Evolutionary conservation across 2,888 invertebrate species (phyloP).

Genomic region (Troides helena): DNA sequence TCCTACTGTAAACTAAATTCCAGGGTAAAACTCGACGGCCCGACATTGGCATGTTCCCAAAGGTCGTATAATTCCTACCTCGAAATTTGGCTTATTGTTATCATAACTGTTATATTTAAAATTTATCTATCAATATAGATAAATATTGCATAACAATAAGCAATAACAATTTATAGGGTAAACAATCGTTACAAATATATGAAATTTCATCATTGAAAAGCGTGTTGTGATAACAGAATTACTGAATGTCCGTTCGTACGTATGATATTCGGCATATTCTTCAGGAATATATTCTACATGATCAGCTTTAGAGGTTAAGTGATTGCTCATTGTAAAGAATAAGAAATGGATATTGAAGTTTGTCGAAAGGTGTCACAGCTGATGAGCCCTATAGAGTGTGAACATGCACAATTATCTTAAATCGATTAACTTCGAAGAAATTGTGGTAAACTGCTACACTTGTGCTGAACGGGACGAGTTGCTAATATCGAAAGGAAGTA

Average conservation of each 20-base stretch:
- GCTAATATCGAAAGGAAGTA: constrained; percentile 20
- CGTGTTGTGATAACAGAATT: too few relatives aligned
- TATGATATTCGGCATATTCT: too few relatives aligned
- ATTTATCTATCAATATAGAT: not conserved
- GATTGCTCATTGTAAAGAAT: too few relatives aligned
- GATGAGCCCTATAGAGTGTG: not conserved
- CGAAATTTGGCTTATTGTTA: constrained; percentile 18
- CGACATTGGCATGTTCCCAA: constrained; percentile 16
- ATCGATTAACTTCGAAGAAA: not conserved
- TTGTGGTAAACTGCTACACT: constrained; percentile 9
- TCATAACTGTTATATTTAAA: constrained; percentile 6
- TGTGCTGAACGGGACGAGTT: constrained; percentile 8
- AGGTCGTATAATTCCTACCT: constrained; percentile 17
- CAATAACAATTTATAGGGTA: not conserved
- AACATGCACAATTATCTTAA: not conserved
- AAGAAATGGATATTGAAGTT: too few relatives aligned
- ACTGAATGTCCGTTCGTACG: too few relatives aligned
- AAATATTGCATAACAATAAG: too few relatives aligned
- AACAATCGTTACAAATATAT: not conserved
- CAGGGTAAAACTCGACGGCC: constrained; percentile 12
- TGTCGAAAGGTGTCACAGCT: too few relatives aligned
- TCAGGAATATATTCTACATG: too few relatives aligned
- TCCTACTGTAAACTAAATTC: constrained; percentile 12
- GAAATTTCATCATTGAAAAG: too few relatives aligned
- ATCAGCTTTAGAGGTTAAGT: too few relatives aligned